These are phyloP conservation scores for Harpagus bidentatus DNA, from an alignment of 2,113 vertebrate species.

Conservation along the genomic window DNA sequence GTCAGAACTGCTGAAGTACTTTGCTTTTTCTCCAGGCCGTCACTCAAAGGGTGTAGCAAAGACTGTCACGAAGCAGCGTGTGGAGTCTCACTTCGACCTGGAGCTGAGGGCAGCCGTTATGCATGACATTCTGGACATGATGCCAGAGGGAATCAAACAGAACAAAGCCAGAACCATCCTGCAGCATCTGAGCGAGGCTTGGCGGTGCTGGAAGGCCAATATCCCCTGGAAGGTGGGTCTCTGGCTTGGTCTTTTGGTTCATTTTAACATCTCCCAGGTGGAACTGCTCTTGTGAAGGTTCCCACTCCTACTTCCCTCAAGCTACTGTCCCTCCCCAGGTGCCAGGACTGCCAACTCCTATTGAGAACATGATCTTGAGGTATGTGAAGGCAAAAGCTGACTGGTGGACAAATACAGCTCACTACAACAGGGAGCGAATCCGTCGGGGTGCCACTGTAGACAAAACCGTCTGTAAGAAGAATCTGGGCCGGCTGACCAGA, in stretches of 20 bases:
- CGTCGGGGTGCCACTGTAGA: slow-evolving; percentile 97
- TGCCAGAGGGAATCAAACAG: slow-evolving; percentile 99
- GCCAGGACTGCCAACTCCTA: slow-evolving; percentile 95
- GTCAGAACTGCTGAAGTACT: neutral
- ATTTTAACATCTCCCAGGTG: neutral
- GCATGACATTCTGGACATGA: slow-evolving; percentile 99
- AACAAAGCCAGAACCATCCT: slow-evolving; percentile 98
- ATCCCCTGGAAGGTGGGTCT: slow-evolving; percentile 94
- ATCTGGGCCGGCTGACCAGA: slow-evolving; percentile 92
- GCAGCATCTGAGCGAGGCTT: slow-evolving; percentile 97
- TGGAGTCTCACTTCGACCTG: slow-evolving; percentile 98
- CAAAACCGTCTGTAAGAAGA: slow-evolving; percentile 99
- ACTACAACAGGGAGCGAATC: slow-evolving; percentile 97
- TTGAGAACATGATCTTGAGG: slow-evolving; percentile 98
- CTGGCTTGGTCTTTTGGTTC: fast-evolving
- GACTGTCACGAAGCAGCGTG: slow-evolving; percentile 97
- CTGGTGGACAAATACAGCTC: slow-evolving; percentile 99
- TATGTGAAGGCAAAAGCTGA: slow-evolving; percentile 99
- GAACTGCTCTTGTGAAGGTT: neutral
- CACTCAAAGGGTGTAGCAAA: slow-evolving; percentile 99
- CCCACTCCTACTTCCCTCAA: neutral
- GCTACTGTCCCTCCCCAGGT: slow-evolving; percentile 73
- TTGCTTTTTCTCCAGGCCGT: slow-evolving; percentile 76
- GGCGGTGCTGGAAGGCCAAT: slow-evolving; percentile 99
- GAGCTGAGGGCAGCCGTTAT: slow-evolving; percentile 97